Conservation (phyloP, 2,888 invertebrate species). For the Synergus japonicus region DNA sequence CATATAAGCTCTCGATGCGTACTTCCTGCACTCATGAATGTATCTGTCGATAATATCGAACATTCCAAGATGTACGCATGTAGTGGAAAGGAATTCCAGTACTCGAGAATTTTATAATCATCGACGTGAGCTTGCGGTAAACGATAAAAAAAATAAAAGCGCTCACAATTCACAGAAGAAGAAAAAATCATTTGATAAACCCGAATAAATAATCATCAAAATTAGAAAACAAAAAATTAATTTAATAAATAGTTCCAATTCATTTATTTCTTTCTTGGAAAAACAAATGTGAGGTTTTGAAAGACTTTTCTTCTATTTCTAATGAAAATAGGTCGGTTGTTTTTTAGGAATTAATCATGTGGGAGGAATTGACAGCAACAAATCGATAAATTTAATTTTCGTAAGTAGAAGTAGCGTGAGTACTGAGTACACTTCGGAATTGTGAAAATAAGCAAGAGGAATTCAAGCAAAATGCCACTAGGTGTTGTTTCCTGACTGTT, state of each 20-base stretch:
- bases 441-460: constrained; percentile 9
- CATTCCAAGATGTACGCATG: constrained; percentile 23
- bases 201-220: not conserved
- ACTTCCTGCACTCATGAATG: constrained; percentile 19
- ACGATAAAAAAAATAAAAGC: constrained; percentile 26
- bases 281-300: not conserved
- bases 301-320: not conserved
- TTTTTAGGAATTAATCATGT: not conserved
- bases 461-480: constrained; percentile 6
- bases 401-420: not conserved
- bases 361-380: not conserved
- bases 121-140: constrained; percentile 20
- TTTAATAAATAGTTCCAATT: not conserved
- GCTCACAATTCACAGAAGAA: not conserved
- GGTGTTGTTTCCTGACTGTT: constrained; percentile 21
- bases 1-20: not conserved
- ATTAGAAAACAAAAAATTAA: not conserved
- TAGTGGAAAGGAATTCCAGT: constrained; percentile 19
- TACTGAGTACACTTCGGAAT: not conserved
- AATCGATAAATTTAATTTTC: constrained; percentile 20
- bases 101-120: constrained; percentile 40
- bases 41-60: constrained; percentile 38
- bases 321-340: not conserved
- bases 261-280: not conserved
- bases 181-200: not conserved